Conservation (phyloP, 2,888 invertebrate genomes). For the Charanyca ferruginea region DNA sequence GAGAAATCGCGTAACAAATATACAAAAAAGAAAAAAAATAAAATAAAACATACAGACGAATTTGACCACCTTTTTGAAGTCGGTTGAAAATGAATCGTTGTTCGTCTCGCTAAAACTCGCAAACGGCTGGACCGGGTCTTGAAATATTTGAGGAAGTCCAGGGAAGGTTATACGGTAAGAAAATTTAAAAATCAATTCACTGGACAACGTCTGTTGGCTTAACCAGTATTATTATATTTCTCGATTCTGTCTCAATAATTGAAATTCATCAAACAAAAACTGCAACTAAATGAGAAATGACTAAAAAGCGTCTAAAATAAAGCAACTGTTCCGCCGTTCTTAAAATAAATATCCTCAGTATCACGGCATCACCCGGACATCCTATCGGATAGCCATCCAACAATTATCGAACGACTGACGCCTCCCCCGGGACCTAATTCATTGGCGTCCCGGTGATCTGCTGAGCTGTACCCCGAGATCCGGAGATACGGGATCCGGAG, state of each 20-base stretch:
- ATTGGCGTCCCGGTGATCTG: constrained; percentile 64
- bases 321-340: constrained; percentile 4
- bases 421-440: constrained; percentile 65
- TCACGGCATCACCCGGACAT: constrained; percentile 37
- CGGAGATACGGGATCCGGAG: constrained; percentile 52
- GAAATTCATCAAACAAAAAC: not conserved
- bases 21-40: too few species aligned
- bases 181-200: too few species aligned
- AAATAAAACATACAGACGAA: too few species aligned
- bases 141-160: too few species aligned
- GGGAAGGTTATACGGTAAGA: too few species aligned
- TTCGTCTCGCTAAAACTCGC: too few species aligned
- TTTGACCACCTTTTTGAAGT: too few species aligned
- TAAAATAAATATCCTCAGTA: constrained; percentile 7
- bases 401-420: constrained; percentile 63
- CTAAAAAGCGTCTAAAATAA: constrained; percentile 7
- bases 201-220: too few species aligned
- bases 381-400: constrained; percentile 59
- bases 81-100: too few species aligned
- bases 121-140: too few species aligned
- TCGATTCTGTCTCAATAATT: not conserved
- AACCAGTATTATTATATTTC: not conserved
- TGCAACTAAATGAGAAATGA: not conserved
- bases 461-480: constrained; percentile 65
- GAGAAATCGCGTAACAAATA: too few species aligned